Conservation (phyloP, 1,140 invertebrate genomes). For the Mercenaria mercenaria region DNA sequence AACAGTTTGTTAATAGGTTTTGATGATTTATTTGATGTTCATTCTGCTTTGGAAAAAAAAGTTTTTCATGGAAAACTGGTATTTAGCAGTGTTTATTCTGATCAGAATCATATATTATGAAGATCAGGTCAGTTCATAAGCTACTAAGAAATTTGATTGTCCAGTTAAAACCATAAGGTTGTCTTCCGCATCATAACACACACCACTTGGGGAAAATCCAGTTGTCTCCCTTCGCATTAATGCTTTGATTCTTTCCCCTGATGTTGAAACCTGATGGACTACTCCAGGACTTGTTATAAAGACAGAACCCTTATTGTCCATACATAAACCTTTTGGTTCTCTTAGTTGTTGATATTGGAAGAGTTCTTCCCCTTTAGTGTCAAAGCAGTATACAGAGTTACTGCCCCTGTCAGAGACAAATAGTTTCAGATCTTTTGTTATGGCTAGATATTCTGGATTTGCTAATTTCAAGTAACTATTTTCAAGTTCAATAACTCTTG, state of each 20-base stretch:
- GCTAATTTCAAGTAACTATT: neutral
- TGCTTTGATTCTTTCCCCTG: conserved; percentile 38
- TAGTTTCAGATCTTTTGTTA: conserved; percentile 33
- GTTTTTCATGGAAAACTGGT: no score
- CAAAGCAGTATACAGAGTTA: conserved; percentile 41
- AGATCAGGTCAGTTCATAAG: neutral
- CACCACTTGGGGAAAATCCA: conserved; percentile 16
- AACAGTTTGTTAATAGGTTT: no score
- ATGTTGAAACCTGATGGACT: conserved; percentile 42
- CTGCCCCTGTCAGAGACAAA: conserved; percentile 39
- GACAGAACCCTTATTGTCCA: conserved; percentile 26
- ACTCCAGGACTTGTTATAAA: conserved; percentile 39
- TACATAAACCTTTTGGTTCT: conserved; percentile 36
- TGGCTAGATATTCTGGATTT: neutral
- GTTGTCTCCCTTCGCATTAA: conserved; percentile 47
- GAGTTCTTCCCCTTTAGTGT: conserved; percentile 9
- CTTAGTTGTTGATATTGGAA: conserved; percentile 17
- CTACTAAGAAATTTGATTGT: conserved; percentile 11
- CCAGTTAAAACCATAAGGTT: conserved; percentile 24
- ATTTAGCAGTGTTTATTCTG: no score
- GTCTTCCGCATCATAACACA: conserved; percentile 48
- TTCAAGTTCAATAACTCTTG: conserved; percentile 11
- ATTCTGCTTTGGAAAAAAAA: no score
- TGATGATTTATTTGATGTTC: no score
- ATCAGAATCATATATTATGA: no score